Evolutionary conservation across 2,797 vertebrate species (phyloP), one percentile per base, ranked within the genome.

Genomic region (Ataeniobius toweri): DNA sequence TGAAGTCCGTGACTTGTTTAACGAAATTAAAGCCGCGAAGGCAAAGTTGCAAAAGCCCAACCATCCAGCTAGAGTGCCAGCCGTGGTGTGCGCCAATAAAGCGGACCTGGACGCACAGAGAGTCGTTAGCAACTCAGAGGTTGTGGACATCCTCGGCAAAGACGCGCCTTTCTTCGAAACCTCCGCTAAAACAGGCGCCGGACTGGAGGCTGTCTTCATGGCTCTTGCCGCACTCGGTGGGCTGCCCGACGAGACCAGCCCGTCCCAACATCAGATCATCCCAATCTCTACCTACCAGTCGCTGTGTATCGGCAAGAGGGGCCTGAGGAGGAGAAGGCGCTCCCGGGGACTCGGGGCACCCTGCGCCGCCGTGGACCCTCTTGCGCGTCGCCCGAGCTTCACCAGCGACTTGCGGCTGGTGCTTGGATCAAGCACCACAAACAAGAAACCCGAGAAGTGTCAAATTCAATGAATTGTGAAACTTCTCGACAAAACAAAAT

Each of bases 391-490:
- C 46, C 95, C 95, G 39, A 96, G 95, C 83, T 95, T 95, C 89
- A 91, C 85, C 84, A 94, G 92, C 76, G 95, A 96, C 88, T 88
- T 96, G 82, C 91, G 80, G 48, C 83, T 93, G 79, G 94, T 96
- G 84, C 91, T 95, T 86, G 92, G 91, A 86, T 92, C 94, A 81
- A 93, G 90, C 81, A 85, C 88, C 84, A 95, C 94, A 84, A 76
- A 87, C 61, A 91, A 86, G 75, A 95, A 95, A 93, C 89, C 89
- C 72, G 94, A 95, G 91, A 95, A 89, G 90, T 95, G 95, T 90
- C 94, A 94, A 74, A 94, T 96, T 94, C 95, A 95, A 93, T 95
- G 93, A 96, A 94, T 94, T n/a, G 70, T 74, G 87, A 83, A 16
- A 55, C 89, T 86, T 93, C 89, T 91, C 91, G 51, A 86, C 41